Conservation (phyloP, 2,888 invertebrate species). For the Ecliptopera silaceata region DNA sequence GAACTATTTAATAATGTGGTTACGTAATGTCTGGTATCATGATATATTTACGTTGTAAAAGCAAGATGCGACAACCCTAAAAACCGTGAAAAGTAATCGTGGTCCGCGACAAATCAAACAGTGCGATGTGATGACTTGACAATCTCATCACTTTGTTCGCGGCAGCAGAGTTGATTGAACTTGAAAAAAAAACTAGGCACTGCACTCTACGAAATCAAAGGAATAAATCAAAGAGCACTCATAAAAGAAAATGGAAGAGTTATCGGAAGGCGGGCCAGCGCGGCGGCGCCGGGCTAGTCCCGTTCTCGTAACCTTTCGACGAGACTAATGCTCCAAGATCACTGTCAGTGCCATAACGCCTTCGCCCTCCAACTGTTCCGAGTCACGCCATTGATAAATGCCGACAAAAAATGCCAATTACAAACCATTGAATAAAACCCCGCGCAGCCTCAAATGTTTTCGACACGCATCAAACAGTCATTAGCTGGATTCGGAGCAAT, state of each 20-base stretch:
- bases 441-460: slow-evolving; percentile 47
- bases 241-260: slow-evolving; percentile 20
- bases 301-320: slow-evolving; percentile 53
- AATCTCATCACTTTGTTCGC: slow-evolving; percentile 48
- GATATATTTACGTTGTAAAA: neutral
- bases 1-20: neutral
- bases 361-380: slow-evolving; percentile 37
- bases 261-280: slow-evolving; percentile 17
- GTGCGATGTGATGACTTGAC: slow-evolving; percentile 60
- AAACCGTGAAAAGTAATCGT: slow-evolving; percentile 36
- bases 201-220: slow-evolving; percentile 28
- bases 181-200: slow-evolving; percentile 17
- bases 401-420: slow-evolving; percentile 62
- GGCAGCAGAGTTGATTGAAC: slow-evolving; percentile 37
- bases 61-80: slow-evolving; percentile 31
- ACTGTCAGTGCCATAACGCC: slow-evolving; percentile 54
- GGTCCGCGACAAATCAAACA: slow-evolving; percentile 59
- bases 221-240: slow-evolving; percentile 26
- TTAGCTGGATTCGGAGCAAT: slow-evolving; percentile 59
- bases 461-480: slow-evolving; percentile 62
- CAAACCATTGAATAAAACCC: slow-evolving; percentile 60
- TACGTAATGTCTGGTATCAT: neutral
- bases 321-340: slow-evolving; percentile 56
- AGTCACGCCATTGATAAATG: slow-evolving; percentile 52
- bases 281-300: slow-evolving; percentile 20